A percentile compares a stretch with the other conserved stretches of the same genome.
phyloP scores from a whole-genome alignment of 2,797 vertebrate genomes.

The Poeciliopsis paucimaculata region DNA sequence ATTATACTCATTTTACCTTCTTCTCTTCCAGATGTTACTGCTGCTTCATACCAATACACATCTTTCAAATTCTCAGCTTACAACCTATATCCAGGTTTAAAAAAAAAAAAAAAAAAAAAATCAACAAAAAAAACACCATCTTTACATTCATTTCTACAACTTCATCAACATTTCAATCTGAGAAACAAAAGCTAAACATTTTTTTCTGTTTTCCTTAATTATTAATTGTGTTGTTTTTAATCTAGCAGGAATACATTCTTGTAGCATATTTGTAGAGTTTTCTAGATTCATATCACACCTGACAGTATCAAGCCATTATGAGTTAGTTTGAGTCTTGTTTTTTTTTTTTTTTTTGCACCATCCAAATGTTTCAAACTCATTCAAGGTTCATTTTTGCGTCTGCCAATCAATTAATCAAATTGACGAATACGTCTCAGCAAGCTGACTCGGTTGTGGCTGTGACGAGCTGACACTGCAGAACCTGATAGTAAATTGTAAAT shows the following conservation, averaged over 20 bases:
- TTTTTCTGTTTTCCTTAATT: neutral
- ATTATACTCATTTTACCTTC: neutral
- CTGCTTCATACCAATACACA: neutral
- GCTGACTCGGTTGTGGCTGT: neutral
- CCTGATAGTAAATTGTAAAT: neutral
- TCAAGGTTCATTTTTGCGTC: neutral
- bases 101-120: neutral
- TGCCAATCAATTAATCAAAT: conserved; percentile 1
- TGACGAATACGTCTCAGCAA: neutral
- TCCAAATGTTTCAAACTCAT: neutral
- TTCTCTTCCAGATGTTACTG: neutral
- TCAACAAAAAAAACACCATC: neutral
- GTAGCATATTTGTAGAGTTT: neutral
- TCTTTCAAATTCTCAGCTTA: neutral
- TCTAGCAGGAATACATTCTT: neutral
- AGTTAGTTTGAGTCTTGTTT: neutral
- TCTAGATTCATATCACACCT: neutral
- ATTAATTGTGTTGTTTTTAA: too few species aligned
- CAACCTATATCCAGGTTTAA: neutral
- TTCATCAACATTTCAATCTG: neutral
- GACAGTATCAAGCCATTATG: neutral
- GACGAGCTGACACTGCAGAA: neutral
- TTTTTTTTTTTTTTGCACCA: neutral
- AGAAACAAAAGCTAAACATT: neutral
- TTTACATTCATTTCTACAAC: neutral